These are phyloP conservation scores for Notothenia coriiceps DNA, from an alignment of 2,113 vertebrate species.

Conservation along the genomic window DNA sequence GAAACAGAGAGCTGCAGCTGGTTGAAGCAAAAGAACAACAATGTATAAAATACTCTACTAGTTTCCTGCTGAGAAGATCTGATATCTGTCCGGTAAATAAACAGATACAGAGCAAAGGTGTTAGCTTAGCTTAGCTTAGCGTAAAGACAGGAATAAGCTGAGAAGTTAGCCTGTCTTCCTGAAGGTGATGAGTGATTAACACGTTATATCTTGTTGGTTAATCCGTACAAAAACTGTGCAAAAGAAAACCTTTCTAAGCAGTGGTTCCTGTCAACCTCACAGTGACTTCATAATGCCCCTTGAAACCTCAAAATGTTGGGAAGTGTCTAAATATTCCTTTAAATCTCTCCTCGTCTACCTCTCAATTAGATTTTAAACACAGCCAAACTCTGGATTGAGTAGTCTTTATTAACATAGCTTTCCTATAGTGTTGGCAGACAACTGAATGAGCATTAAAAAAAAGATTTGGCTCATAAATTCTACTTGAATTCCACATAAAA, in stretches of 20 bases:
- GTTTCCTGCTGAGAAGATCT: no score
- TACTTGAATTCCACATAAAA: background rate
- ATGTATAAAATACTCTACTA: background rate
- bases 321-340: constrained; percentile 16
- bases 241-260: no score
- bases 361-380: background rate
- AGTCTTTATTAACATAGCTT: constrained; percentile 3
- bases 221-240: background rate
- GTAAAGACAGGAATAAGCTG: background rate
- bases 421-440: constrained; percentile 9
- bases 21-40: background rate
- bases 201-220: background rate
- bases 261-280: constrained; percentile 9
- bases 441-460: constrained; percentile 2
- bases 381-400: background rate
- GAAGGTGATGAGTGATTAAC: background rate
- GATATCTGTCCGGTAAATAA: background rate
- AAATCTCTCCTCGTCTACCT: background rate
- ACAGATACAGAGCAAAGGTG: background rate
- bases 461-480: constrained; percentile 16
- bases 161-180: background rate
- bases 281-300: background rate
- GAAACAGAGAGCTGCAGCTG: background rate
- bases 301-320: background rate
- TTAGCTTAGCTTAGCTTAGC: background rate